phyloP scores from a whole-genome alignment of 30 jellyfish, hydroid and myxozoan genomes.

The Turritopsis dohrnii region DNA sequence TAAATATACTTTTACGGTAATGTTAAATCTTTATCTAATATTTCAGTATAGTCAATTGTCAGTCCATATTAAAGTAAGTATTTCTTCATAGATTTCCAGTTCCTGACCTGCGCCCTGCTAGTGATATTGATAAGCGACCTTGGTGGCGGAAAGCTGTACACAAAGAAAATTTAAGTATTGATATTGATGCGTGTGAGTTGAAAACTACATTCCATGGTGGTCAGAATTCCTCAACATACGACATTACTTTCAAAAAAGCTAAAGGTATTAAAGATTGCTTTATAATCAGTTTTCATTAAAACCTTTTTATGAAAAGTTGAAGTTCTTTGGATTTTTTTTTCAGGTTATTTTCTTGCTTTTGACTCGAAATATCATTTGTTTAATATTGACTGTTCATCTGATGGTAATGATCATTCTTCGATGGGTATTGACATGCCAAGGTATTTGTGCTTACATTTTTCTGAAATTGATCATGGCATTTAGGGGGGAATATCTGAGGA shows the following conservation, averaged over 20 bases:
- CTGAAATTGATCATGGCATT: too few species aligned
- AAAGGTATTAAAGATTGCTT: constrained; percentile 42
- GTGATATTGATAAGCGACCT: constrained; percentile 81
- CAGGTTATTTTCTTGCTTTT: neutral
- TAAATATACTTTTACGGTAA: constrained; percentile 59
- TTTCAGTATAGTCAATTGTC: neutral
- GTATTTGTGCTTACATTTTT: neutral
- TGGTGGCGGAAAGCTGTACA: constrained; percentile 93
- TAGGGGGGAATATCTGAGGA: too few species aligned
- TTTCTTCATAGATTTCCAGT: constrained; percentile 62
- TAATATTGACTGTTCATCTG: constrained; percentile 31
- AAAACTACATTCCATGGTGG: constrained; percentile 43
- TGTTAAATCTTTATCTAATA: neutral
- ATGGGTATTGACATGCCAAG: constrained; percentile 48
- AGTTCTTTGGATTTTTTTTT: constrained; percentile 17
- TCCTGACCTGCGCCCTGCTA: constrained; percentile 95
- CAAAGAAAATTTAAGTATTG: constrained; percentile 45
- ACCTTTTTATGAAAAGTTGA: neutral
- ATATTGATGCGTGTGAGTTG: constrained; percentile 45
- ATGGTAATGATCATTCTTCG: constrained; percentile 28
- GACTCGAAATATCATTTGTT: constrained; percentile 22
- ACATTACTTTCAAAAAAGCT: constrained; percentile 63
- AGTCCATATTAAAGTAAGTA: neutral
- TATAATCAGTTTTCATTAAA: neutral
- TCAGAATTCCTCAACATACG: constrained; percentile 42